Conservation (phyloP, 1,140 invertebrate genomes). For the Philopotamus ludificatus region DNA sequence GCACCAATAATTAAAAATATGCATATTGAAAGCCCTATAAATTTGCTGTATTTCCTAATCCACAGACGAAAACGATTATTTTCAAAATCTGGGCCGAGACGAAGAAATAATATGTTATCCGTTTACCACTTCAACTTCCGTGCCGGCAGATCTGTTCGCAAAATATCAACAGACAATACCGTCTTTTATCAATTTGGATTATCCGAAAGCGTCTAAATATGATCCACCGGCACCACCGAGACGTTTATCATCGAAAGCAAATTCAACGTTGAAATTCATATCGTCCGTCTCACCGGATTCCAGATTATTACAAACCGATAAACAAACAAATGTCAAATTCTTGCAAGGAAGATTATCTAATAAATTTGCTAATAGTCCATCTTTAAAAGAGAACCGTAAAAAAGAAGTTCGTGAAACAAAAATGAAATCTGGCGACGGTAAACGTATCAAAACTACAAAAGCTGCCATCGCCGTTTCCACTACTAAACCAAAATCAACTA, state of each 20-base stretch:
- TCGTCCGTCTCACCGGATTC: slow-evolving; percentile 53
- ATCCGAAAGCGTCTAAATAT: slow-evolving; percentile 38
- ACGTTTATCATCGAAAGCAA: slow-evolving; percentile 71
- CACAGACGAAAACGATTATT: slow-evolving; percentile 77
- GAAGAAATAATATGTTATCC: slow-evolving; percentile 65
- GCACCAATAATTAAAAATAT: background rate
- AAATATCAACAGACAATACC: slow-evolving; percentile 56
- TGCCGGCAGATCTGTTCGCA: slow-evolving; percentile 37
- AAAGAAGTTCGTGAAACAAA: slow-evolving; percentile 42
- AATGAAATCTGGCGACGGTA: slow-evolving; percentile 38
- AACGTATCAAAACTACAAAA: slow-evolving; percentile 46
- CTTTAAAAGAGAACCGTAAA: slow-evolving; percentile 50
- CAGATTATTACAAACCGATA: slow-evolving; percentile 32
- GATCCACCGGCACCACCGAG: slow-evolving; percentile 67
- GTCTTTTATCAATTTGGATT: slow-evolving; percentile 49
- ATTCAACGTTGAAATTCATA: slow-evolving; percentile 67
- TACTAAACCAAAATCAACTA: slow-evolving; percentile 38
- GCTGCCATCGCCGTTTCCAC: slow-evolving; percentile 48
- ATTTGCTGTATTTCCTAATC: slow-evolving; percentile 44
- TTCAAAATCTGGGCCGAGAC: slow-evolving; percentile 77
- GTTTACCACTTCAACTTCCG: slow-evolving; percentile 49
- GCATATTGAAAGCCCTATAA: background rate
- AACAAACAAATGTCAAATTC: slow-evolving; percentile 57
- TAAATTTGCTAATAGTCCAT: slow-evolving; percentile 55
- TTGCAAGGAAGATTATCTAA: slow-evolving; percentile 60